Conservation (phyloP, 1,140 invertebrate species). For the Scylla paramamosain region DNA sequence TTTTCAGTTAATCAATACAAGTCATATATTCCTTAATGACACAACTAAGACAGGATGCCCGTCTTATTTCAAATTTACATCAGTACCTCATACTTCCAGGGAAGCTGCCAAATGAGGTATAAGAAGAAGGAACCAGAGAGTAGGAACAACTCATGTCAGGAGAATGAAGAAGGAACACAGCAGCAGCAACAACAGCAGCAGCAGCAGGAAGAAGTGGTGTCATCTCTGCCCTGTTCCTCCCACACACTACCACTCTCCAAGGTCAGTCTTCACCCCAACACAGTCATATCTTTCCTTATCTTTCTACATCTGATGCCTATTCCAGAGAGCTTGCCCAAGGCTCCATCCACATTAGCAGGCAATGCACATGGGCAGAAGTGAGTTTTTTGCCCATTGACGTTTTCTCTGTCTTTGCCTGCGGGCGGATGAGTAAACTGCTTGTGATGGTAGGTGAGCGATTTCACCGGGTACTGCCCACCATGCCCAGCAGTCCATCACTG, state of each 20-base stretch:
- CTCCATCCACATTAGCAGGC: too few relatives aligned
- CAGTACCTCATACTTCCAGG: neutral
- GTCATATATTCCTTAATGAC: too few relatives aligned
- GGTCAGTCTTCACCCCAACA: neutral
- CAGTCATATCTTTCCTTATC: too few relatives aligned
- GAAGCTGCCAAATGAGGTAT: constrained; percentile 10
- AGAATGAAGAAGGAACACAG: neutral
- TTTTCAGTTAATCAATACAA: too few relatives aligned
- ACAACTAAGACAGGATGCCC: too few relatives aligned
- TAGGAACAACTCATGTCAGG: neutral
- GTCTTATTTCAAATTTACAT: too few relatives aligned
- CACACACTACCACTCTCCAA: neutral
- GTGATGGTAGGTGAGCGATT: neutral
- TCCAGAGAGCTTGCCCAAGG: too few relatives aligned
- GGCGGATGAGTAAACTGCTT: neutral
- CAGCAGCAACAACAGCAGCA: neutral
- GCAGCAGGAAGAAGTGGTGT: neutral
- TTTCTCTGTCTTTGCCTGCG: neutral
- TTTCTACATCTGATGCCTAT: too few relatives aligned
- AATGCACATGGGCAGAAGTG: too few relatives aligned
- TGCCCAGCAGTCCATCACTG: constrained; percentile 2
- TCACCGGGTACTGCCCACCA: constrained; percentile 7
- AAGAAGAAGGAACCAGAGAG: constrained; percentile 30
- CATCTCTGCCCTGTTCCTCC: neutral
- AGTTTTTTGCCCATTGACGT: too few relatives aligned